phyloP scores from a whole-genome alignment of 2,113 vertebrate genomes.

The Raja brachyura region DNA sequence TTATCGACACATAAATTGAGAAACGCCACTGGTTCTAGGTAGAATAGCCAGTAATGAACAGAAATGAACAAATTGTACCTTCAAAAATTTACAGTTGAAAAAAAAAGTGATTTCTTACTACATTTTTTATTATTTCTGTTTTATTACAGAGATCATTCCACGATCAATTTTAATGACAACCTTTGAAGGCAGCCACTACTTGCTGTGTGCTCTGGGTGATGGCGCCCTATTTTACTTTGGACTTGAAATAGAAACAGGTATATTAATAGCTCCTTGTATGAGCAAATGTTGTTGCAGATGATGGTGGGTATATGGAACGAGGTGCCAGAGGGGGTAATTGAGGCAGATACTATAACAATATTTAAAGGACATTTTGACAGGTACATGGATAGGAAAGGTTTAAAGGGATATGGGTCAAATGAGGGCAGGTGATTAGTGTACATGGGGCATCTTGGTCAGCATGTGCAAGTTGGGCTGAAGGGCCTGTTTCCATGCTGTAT shows the following conservation, averaged over 20 bases:
- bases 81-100: neutral
- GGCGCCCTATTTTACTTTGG: slow-evolving; percentile 97
- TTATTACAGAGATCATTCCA: slow-evolving; percentile 82
- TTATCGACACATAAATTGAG: too few species aligned
- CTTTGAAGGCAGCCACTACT: slow-evolving; percentile 93
- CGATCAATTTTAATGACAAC: slow-evolving; percentile 98
- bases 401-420: too few species aligned
- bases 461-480: too few species aligned
- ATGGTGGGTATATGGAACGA: neutral
- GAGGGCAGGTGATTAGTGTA: too few species aligned
- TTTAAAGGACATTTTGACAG: too few species aligned
- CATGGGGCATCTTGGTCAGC: too few species aligned
- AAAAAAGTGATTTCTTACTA: neutral
- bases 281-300: neutral
- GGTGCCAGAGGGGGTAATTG: too few species aligned
- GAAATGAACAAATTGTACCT: neutral
- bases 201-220: slow-evolving; percentile 92
- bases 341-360: too few species aligned
- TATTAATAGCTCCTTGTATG: neutral
- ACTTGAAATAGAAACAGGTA: slow-evolving; percentile 84
- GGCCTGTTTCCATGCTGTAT: too few species aligned
- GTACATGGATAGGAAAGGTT: too few species aligned
- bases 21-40: too few species aligned
- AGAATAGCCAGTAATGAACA: too few species aligned
- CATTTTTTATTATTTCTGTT: neutral